These are phyloP conservation scores for Onychomys arenicola DNA, from an alignment of 2,797 vertebrate genomes.

Conservation along the genomic window DNA sequence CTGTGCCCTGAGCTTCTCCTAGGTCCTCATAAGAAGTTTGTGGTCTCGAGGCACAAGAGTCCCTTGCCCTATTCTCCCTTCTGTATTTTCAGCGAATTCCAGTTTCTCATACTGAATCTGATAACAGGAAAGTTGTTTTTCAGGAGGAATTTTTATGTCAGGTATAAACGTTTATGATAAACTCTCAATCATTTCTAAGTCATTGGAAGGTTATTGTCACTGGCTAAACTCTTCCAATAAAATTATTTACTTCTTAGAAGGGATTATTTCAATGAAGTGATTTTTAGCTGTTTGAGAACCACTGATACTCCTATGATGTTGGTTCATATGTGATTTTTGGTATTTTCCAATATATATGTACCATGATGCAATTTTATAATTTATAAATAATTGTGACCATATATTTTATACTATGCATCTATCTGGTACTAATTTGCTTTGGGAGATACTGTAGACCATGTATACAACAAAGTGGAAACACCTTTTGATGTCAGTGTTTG, in stretches of 20 bases:
- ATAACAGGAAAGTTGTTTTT: background rate
- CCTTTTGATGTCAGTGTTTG: background rate
- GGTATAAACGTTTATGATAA: constrained; percentile 10
- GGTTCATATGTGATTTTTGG: background rate
- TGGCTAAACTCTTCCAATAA: background rate
- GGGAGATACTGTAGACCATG: background rate
- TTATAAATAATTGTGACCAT: background rate
- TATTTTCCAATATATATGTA: background rate
- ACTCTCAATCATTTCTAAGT: background rate
- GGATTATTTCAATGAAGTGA: background rate
- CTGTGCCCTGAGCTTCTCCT: background rate
- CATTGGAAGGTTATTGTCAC: background rate
- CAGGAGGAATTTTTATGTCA: background rate
- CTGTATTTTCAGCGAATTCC: background rate
- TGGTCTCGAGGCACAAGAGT: background rate
- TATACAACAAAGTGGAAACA: background rate
- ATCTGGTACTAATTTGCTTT: background rate
- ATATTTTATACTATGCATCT: background rate
- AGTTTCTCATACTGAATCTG: background rate
- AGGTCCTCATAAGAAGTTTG: background rate
- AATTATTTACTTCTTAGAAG: background rate
- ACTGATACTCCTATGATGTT: background rate
- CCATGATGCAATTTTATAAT: background rate
- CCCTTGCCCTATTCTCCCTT: background rate
- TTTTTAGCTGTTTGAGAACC: background rate